phyloP scores from a whole-genome alignment of 1,140 invertebrate species.

The Habropoda laboriosa region DNA sequence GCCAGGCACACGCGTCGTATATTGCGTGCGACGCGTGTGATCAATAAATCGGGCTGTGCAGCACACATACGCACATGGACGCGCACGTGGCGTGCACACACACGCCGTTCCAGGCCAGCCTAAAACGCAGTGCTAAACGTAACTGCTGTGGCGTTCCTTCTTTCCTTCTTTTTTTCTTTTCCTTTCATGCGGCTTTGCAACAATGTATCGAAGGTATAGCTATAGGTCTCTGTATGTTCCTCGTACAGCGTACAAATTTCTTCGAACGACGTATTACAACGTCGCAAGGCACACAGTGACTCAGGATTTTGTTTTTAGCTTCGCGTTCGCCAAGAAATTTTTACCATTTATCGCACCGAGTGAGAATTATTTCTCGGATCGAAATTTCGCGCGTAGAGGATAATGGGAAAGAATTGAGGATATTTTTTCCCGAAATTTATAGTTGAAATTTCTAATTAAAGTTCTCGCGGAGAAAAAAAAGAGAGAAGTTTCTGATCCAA shows the following conservation, averaged over 20 bases:
- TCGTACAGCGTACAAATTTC: slow-evolving; percentile 1
- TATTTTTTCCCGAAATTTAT: too few relatives aligned
- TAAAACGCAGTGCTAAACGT: slow-evolving; percentile 40
- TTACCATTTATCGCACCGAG: too few relatives aligned
- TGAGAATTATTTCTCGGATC: too few relatives aligned
- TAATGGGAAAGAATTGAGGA: too few relatives aligned
- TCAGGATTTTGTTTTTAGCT: neutral
- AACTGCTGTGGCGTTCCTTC: neutral
- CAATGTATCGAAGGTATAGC: slow-evolving; percentile 11
- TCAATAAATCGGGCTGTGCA: slow-evolving; percentile 80
- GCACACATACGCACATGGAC: slow-evolving; percentile 64
- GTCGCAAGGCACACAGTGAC: neutral
- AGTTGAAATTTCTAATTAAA: too few relatives aligned
- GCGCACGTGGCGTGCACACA: slow-evolving; percentile 60
- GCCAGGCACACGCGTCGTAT: slow-evolving; percentile 62
- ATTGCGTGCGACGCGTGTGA: slow-evolving; percentile 78
- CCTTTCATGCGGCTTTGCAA: neutral
- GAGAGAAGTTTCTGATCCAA: too few relatives aligned
- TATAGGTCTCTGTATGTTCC: neutral
- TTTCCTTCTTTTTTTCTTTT: too few relatives aligned
- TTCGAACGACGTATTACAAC: neutral
- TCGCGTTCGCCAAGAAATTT: too few relatives aligned
- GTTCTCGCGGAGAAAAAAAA: too few relatives aligned
- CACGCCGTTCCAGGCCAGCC: slow-evolving; percentile 32
- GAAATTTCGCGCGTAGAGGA: too few relatives aligned